Evolutionary conservation across 2,888 invertebrate species (phyloP), one percentile per base, ranked within the genome.

Genomic region (Aethes cnicana): DNA sequence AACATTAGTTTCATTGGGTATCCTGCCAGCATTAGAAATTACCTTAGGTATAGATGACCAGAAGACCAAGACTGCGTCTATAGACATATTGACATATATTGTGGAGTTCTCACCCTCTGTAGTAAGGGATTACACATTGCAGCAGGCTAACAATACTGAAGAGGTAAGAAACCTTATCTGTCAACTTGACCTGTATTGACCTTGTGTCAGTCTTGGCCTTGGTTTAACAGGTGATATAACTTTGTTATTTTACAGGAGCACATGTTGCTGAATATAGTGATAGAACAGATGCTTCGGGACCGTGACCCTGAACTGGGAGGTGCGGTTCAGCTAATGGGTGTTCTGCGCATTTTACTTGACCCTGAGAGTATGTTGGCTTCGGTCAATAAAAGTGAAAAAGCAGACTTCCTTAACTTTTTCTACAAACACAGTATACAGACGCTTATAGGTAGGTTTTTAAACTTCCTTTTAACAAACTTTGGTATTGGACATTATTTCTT

Each of bases 391-490:
- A 96, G 97, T 50, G 99, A 99, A 90, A 98, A 98, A 85, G 96
- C 97, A 11, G 99, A 99, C 83, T 99, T 99, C 84, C 92, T 99
- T 48, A 96, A 96, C 83, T 98, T 98, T 85, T 99, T 99, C 90
- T 99, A 99, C 90, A 98, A 98, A 84, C 96, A 98, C 87, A 98
- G 98, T 90, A 97, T 99, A 91, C 96, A 97, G 80, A 96, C 97
- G 47, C 92, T 99, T 67, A 97, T 98, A 89, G 95, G 96, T 95
- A 89, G 87, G 90, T 79, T 26, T 28, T 36, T 17, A 46, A 35
- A 36, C 36, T 36, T 55, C 1, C 4, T 12, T 3, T 16, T 18
- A 1, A 37, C 20, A 11, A 18, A 3, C 12, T 12, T 11, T 28
- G 1, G 9, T 12, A 9, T 28, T 28, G 7, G 3, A n/a, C n/a